Percentiles rank a stretch among this genome's conserved stretches.
These are phyloP conservation scores for Spea hammondii DNA, from an alignment of 2,797 vertebrate species.

Conservation along the genomic window DNA sequence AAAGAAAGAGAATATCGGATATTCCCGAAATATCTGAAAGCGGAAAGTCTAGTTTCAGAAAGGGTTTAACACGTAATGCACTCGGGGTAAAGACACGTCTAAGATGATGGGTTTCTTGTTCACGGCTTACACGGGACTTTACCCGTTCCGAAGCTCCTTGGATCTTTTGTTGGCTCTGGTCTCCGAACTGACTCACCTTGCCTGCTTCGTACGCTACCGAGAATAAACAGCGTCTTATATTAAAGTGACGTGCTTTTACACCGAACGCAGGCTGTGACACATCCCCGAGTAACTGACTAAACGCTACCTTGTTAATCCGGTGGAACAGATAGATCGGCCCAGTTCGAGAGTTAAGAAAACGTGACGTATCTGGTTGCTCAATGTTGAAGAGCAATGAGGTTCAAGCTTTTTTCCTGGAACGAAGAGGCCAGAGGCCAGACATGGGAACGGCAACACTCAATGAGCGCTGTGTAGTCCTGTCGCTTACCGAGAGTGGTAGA, in stretches of 20 bases:
- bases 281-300: no score
- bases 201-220: background rate
- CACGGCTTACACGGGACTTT: background rate
- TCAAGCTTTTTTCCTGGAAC: background rate
- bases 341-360: no score
- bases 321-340: no score
- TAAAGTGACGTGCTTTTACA: background rate
- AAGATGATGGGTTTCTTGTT: background rate
- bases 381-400: background rate
- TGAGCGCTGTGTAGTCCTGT: no score
- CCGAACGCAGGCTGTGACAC: background rate
- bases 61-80: background rate
- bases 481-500: no score
- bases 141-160: background rate
- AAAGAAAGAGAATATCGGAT: no score
- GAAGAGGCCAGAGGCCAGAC: no score
- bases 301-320: no score
- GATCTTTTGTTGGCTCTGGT: background rate
- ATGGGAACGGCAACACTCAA: no score
- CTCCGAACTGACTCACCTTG: background rate
- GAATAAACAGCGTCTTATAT: background rate
- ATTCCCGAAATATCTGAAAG: no score
- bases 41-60: background rate
- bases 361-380: no score
- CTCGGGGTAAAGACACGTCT: background rate